Base-by-base conservation (phyloP, 1,140 invertebrate genomes). In the Anagrus nilaparvatae region DNA sequence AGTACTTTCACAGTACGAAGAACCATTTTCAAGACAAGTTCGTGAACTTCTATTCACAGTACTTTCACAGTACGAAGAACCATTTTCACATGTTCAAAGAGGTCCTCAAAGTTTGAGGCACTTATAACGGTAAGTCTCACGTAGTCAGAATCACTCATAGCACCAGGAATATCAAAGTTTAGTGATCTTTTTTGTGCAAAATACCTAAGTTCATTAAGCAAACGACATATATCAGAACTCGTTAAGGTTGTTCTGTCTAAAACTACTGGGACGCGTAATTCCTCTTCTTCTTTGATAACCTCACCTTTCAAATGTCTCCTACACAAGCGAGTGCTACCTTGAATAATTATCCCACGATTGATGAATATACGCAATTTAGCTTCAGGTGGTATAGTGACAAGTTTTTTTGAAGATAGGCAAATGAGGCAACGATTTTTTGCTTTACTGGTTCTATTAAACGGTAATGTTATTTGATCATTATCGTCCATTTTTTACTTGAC, bases 301-400 rank as follows among this genome's bases (percentile, higher is more conserved):
- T 40, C 31, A 23, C 29, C 29, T 40, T 28, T 17, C 21, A 40
- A 23, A 40, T 40, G 29, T 29, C 27, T 29, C 17, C 20, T 39
- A 10, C 25, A 32, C 5, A 19, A 32, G 12, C 18, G 28, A 31
- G 5, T 3, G 3, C 32, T 7, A 10, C 39, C 28, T 13, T 31
- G 30, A 20, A 41, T 14, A 31, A 32, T 32, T 24, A 41, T 24
- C 10, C 39, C 29, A 21, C 18, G 12, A 16, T 41, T 32, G 18
- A 41, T 41, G 13, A 41, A 41, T 19, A 41, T 20, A 17, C 18
- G 29, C 39, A 42, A 13, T 28, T 42, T 42, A 17, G 40, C 40
- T 34, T 42, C 17, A 25, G 40, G n/a, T 32, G 40, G 40, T 27
- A 42, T 17, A 27, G 9, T 13, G 8, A 42, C 31, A 14, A 34